phyloP scores from a whole-genome alignment of 1,140 invertebrate genomes.

The Papilio aristodemus region DNA sequence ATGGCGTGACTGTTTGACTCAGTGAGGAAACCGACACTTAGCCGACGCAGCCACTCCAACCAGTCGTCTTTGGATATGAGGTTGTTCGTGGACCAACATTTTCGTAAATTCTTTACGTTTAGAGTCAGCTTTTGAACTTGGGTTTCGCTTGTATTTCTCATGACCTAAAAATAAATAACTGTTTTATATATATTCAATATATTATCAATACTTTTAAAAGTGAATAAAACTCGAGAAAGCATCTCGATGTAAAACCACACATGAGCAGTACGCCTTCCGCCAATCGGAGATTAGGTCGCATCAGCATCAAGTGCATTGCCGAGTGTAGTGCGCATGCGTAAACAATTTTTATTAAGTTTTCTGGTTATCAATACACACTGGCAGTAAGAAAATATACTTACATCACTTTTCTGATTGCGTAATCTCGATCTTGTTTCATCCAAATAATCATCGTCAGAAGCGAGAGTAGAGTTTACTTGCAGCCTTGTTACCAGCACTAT shows the following conservation, averaged over 20 bases:
- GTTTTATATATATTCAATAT: not conserved
- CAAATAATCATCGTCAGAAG: slow-evolving; percentile 85
- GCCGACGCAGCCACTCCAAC: slow-evolving; percentile 96
- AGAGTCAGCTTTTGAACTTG: slow-evolving; percentile 88
- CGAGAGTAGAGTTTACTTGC: slow-evolving; percentile 85
- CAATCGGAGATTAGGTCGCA: no score
- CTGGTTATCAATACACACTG: not conserved
- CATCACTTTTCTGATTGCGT: slow-evolving; percentile 72
- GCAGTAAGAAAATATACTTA: slow-evolving; percentile 46
- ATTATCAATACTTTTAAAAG: no score
- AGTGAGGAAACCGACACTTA: slow-evolving; percentile 96
- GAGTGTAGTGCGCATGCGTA: no score
- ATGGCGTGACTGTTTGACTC: slow-evolving; percentile 97
- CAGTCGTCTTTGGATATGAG: slow-evolving; percentile 98
- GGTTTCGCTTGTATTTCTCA: slow-evolving; percentile 83
- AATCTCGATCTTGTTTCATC: slow-evolving; percentile 74
- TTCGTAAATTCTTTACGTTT: slow-evolving; percentile 89
- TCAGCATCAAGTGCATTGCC: no score
- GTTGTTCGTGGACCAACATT: slow-evolving; percentile 93
- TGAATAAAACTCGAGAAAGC: no score
- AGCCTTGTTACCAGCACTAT: slow-evolving; percentile 88
- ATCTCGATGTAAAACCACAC: no score
- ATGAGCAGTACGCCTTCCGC: no score
- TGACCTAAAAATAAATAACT: slow-evolving; percentile 52
- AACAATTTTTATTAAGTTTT: not conserved